Evolutionary conservation across 30 jellyfish, hydroid and myxozoan genomes (phyloP), one percentile per base, ranked within the genome.

Genomic region (Mastigias papua): DNA sequence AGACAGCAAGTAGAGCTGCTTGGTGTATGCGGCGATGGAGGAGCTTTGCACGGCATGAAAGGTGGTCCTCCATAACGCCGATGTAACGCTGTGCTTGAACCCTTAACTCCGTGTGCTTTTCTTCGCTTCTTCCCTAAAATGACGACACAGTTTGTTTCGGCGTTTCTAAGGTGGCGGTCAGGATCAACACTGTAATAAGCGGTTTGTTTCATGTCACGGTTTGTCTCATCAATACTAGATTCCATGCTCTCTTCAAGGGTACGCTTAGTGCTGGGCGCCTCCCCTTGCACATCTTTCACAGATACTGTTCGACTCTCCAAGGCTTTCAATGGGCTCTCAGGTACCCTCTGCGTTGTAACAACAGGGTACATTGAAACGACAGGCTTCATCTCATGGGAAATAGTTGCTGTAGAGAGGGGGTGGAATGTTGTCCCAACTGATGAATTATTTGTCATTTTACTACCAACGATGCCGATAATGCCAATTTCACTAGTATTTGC

Each of bases 61-160:
- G 98, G 99, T 20, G 97, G 99, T 35, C 99, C 99, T 22, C 97
- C 99, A 66, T 89, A 86, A 35, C 97, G 86, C 46, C 97, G 72
- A 73, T 83, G 75, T 4, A 33, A 77, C 75, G 73, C 50, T 17
- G 74, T 9, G 72, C 73, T 76, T 2, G 58, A 35, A 48, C 64
- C 62, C 34, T 73, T 85, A 19, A 29, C 7, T 26, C 71, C 83
- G 10, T 76, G 62, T 1, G 63, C 69, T 51, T 65, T 74, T 31
- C 42, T 85, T 15, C 86, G 85, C 22, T 77, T 54, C 73, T 62
- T 73, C 17, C 94, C 94, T 34, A 70, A 76, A 63, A 85, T 85
- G 15, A 85, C 94, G 37, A 85, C 62, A 21, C 83, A 85, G 58
- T 85, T 85, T 13, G 94, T 58, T 37, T 85, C 94, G 0, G 88